Evolutionary conservation across 2,888 invertebrate species (phyloP).

Genomic region (Physocephala rufipes): DNA sequence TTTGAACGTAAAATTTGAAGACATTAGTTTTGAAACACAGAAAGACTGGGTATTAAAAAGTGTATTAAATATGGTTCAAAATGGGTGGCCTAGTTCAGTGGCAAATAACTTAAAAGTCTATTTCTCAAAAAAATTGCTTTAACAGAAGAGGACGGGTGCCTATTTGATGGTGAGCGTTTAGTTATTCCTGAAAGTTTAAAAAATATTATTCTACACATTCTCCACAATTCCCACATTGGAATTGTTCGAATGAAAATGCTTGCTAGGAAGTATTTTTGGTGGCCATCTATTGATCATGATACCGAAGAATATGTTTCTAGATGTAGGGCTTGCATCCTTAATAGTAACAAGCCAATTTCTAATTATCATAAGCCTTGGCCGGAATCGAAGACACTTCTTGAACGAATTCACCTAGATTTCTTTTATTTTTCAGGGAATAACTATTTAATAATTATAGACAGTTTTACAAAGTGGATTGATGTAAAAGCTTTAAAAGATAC

Average conservation of each 20-base stretch:
- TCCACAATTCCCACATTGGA: slow-evolving; percentile 50
- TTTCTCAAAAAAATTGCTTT: slow-evolving; percentile 9
- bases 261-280: slow-evolving; percentile 48
- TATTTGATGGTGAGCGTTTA: slow-evolving; percentile 35
- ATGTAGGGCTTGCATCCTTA: neutral
- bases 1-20: neutral
- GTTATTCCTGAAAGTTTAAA: slow-evolving; percentile 39
- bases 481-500: slow-evolving; percentile 28
- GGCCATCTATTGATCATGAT: slow-evolving; percentile 42
- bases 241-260: slow-evolving; percentile 50
- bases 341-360: neutral
- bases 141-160: slow-evolving; percentile 31
- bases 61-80: neutral
- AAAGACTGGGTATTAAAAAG: neutral
- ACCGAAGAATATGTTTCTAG: slow-evolving; percentile 47
- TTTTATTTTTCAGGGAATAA: slow-evolving; percentile 22
- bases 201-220: slow-evolving; percentile 39
- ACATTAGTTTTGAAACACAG: neutral
- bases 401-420: slow-evolving; percentile 41
- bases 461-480: slow-evolving; percentile 35
- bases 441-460: slow-evolving; percentile 33
- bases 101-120: too few relatives aligned
- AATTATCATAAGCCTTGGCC: slow-evolving; percentile 14
- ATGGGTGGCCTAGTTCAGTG: neutral
- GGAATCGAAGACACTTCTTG: slow-evolving; percentile 28